Base-by-base conservation (phyloP, 1,140 invertebrate species). In the Drosophila melanogaster region DNA sequence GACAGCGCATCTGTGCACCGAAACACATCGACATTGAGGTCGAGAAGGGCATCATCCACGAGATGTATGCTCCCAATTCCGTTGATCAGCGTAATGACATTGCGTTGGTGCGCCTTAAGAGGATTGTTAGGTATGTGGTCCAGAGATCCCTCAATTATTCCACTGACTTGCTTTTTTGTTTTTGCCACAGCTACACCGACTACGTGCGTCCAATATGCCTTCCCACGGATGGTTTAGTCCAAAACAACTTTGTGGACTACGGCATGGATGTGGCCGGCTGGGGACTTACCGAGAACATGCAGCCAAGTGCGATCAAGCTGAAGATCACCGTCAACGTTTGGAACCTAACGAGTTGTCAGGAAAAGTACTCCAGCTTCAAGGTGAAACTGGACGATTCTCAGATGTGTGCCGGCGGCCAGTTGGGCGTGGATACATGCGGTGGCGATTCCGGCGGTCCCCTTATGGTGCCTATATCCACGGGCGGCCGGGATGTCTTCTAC, bases 201-300 rank as follows among this genome's bases (percentile, higher is more conserved):
- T 95, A 94, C 62, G 94, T 98, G 6, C 94, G 94, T 81, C 96
- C 97, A 0, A 95, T 98, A 46, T 98, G 98, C 76, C 90, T 98
- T 3, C 97, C 97, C 1, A 72, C 86, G 2, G 73, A 92, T 15
- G 87, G 79, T 14, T 66, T 92, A 15, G 70, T 93, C 35, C 87
- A 84, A 3, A 92, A 80, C 5, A 91, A 70, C 11, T 94, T 94
- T 37, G 85, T 93, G 0, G 93, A 92, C 0, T 79, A 92, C 15
- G 93, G 92, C 24, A 93, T 96, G 54, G 94, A 94, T 61, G 95
- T 96, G 0, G 96, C 96, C 5, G 97, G 97, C 14, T 98, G 97
- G 97, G 97, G 97, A 8, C 94, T 94, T 84, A 96, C 95, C 6
- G 95, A 96, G 91, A 93, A 81, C 22, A 92, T 92, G 77, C 93